Evolutionary conservation across 1,140 invertebrate genomes (phyloP).

Genomic region (Samia ricini): DNA sequence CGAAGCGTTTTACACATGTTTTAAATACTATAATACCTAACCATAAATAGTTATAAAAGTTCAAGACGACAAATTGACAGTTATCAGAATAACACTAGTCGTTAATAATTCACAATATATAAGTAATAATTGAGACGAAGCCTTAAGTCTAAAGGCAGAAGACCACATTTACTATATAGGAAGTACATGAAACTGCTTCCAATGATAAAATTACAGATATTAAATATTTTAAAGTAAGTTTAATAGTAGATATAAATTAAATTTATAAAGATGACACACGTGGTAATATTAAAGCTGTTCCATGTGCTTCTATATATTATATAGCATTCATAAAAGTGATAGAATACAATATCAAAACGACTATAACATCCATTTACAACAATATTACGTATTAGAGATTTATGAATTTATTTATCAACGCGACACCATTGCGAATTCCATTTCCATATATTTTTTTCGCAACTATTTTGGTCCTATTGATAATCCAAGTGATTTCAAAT

Average conservation of each 20-base stretch:
- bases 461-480: slow-evolving; percentile 12
- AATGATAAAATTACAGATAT: not conserved
- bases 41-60: slow-evolving; percentile 43
- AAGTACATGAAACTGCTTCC: slow-evolving; percentile 9
- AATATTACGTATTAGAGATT: slow-evolving; percentile 18
- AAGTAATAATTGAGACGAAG: slow-evolving; percentile 51
- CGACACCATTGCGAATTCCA: not conserved
- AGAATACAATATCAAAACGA: slow-evolving; percentile 12
- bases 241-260: too few species aligned
- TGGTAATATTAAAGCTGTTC: not conserved
- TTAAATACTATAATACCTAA: slow-evolving; percentile 35
- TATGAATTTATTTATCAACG: not conserved
- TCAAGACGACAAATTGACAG: slow-evolving; percentile 71
- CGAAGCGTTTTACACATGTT: slow-evolving; percentile 32
- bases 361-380: slow-evolving; percentile 14
- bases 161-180: slow-evolving; percentile 16
- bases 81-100: slow-evolving; percentile 56
- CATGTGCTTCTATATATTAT: not conserved
- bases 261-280: not conserved
- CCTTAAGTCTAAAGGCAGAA: slow-evolving; percentile 35
- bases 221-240: too few species aligned
- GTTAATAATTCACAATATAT: slow-evolving; percentile 39
- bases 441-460: not conserved
- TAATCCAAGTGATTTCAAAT: not conserved
- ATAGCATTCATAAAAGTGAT: not conserved